Evolutionary conservation across 2,113 vertebrate species (phyloP).

Genomic region (Lutjanus erythropterus): DNA sequence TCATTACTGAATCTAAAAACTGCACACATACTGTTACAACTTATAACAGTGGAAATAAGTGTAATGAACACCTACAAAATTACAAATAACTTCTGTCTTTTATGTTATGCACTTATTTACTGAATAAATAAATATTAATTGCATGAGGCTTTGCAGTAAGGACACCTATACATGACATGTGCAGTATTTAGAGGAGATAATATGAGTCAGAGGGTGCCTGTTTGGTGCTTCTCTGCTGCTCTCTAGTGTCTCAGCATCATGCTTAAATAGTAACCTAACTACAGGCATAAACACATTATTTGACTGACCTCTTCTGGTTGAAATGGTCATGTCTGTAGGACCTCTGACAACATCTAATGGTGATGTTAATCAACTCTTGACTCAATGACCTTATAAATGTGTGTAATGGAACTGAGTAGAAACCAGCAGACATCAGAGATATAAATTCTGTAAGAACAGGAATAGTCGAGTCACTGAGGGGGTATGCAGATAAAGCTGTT

Average conservation of each 20-base stretch:
- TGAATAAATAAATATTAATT: too few relatives aligned
- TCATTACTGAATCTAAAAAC: background rate
- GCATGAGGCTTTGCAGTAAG: background rate
- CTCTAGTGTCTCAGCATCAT: slow-evolving; percentile 50
- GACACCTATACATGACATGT: background rate
- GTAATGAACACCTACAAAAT: background rate
- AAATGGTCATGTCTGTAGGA: slow-evolving; percentile 2
- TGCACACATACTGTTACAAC: background rate
- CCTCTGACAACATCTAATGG: background rate
- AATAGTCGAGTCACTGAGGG: background rate
- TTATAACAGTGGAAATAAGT: background rate
- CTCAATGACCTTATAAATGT: background rate
- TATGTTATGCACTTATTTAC: background rate
- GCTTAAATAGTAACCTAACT: background rate
- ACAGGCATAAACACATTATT: background rate
- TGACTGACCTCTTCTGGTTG: slow-evolving; percentile 41
- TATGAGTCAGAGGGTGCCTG: background rate
- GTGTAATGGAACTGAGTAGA: background rate
- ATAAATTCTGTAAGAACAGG: background rate
- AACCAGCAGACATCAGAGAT: slow-evolving; percentile 1
- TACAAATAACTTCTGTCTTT: background rate
- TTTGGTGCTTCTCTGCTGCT: slow-evolving; percentile 53
- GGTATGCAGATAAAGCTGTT: background rate
- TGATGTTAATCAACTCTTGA: background rate
- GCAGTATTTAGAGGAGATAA: background rate